phyloP scores from a whole-genome alignment of 2,888 invertebrate genomes.

The Eupithecia abbreviata region DNA sequence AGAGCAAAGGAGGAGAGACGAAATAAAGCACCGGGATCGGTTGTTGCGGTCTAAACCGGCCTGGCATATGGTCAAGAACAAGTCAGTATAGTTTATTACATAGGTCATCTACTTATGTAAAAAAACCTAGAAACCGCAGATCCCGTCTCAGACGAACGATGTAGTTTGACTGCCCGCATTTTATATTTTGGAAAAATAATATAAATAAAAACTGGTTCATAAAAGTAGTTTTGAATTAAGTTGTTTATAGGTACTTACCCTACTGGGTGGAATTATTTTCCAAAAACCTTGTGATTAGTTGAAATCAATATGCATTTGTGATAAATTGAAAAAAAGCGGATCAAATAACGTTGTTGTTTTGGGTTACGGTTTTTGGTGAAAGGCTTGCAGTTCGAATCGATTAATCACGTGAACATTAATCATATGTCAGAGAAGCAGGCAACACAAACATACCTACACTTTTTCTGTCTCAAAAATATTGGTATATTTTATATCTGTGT shows the following conservation, averaged over 20 bases:
- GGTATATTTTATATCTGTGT: not conserved
- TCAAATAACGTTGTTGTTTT: not conserved
- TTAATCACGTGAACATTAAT: not conserved
- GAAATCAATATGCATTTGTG: not conserved
- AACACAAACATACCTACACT: not conserved
- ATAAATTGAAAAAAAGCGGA: not conserved
- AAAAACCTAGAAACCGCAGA: not conserved
- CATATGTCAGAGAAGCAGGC: not conserved
- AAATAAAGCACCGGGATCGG: constrained; percentile 84
- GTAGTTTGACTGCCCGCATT: not conserved
- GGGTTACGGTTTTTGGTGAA: not conserved
- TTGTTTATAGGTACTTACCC: not conserved
- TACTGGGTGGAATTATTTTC: not conserved
- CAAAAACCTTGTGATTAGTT: not conserved
- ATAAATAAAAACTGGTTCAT: not conserved
- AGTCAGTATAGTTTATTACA: constrained; percentile 57
- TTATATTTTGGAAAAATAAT: not conserved
- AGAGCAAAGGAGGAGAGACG: constrained; percentile 84
- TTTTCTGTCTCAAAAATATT: not conserved
- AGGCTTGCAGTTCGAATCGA: not conserved
- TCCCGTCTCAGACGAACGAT: not conserved
- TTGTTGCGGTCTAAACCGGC: constrained; percentile 86
- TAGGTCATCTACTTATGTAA: not conserved
- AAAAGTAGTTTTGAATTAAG: not conserved
- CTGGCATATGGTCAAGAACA: constrained; percentile 87